Conservation (phyloP, 2,888 invertebrate genomes). For the Tenthredo distinguenda region DNA sequence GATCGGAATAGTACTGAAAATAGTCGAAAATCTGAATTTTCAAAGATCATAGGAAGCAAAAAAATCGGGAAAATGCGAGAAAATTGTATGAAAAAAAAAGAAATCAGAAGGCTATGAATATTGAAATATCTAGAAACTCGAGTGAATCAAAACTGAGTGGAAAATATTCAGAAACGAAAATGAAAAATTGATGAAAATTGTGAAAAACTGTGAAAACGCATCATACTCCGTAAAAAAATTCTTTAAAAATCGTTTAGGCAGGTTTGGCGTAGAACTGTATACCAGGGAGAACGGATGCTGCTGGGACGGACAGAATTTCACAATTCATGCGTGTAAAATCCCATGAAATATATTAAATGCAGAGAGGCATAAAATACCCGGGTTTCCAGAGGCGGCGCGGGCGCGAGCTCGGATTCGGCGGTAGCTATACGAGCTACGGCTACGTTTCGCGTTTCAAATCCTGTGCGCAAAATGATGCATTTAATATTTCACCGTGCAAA, state of each 20-base stretch:
- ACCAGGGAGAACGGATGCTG: background rate
- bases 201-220: background rate
- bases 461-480: slow-evolving; percentile 58
- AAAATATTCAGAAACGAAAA: background rate
- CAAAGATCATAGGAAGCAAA: background rate
- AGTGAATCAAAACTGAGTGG: background rate
- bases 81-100: background rate
- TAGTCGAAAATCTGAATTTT: background rate
- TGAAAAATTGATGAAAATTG: background rate
- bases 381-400: background rate
- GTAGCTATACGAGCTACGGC: background rate
- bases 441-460: slow-evolving; percentile 53
- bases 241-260: background rate
- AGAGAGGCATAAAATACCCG: slow-evolving; percentile 58
- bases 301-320: slow-evolving; percentile 54
- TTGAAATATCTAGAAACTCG: background rate
- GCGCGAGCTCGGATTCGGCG: background rate
- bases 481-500: slow-evolving; percentile 60
- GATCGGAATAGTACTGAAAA: background rate
- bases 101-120: background rate
- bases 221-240: background rate
- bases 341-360: slow-evolving; percentile 66
- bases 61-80: background rate
- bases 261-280: background rate
- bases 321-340: slow-evolving; percentile 63